These are phyloP conservation scores for Athripsodes cinereus DNA, from an alignment of 2,888 invertebrate species.

Conservation along the genomic window DNA sequence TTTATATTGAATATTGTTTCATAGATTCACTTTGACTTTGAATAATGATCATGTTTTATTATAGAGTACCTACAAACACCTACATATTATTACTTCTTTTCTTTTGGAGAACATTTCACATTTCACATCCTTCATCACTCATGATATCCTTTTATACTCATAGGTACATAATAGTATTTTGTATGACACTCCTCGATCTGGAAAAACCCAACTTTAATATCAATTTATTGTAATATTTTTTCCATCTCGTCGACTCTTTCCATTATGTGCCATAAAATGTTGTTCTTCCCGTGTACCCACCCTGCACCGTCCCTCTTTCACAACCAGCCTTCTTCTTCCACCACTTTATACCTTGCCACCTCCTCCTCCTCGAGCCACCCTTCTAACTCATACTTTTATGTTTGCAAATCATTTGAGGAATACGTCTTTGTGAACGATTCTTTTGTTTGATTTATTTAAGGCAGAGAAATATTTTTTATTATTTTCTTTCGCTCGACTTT, in stretches of 20 bases:
- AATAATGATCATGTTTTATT: no score
- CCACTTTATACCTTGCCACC: background rate
- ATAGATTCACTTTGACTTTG: no score
- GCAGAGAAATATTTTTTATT: constrained; percentile 8
- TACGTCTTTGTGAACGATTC: constrained; percentile 13
- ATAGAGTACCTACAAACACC: no score
- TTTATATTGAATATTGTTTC: no score
- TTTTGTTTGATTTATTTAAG: constrained; percentile 19
- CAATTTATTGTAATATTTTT: constrained; percentile 22
- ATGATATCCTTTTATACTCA: constrained; percentile 8
- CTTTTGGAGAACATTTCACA: constrained; percentile 2
- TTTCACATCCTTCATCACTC: constrained; percentile 4
- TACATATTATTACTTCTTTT: no score
- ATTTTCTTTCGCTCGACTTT: background rate
- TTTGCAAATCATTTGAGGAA: constrained; percentile 17
- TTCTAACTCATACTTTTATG: background rate
- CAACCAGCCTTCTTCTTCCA: background rate
- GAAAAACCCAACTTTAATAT: constrained; percentile 10
- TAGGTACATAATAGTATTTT: constrained; percentile 9
- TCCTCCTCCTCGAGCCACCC: background rate
- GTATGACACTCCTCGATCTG: no score
- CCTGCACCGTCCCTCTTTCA: background rate
- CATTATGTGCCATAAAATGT: constrained; percentile 14
- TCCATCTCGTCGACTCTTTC: constrained; percentile 9
- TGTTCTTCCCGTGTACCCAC: constrained; percentile 3